A percentile compares a stretch with the other conserved stretches of the same genome.
Evolutionary conservation across 92 coral and sea anemone genomes (phyloP).

Genomic region (Parazoanthus darwini): DNA sequence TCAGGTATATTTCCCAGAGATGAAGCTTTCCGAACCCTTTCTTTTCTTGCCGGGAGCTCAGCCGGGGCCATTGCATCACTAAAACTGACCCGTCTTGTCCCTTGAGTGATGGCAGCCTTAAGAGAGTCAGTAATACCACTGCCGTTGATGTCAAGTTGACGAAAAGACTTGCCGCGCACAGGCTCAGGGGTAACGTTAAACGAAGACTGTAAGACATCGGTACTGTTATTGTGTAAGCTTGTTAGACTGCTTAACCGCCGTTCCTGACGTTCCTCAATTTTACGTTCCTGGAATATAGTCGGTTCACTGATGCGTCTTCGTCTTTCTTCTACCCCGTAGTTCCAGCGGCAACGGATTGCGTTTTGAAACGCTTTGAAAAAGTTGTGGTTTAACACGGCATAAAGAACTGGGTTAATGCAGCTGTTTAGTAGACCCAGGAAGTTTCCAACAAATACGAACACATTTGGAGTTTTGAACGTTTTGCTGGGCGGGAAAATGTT

Average conservation of each 20-base stretch:
- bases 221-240: neutral
- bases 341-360: slow-evolving; percentile 73
- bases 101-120: neutral
- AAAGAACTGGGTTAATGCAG: slow-evolving; percentile 71
- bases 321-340: slow-evolving; percentile 71
- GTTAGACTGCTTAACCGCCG: neutral
- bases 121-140: neutral
- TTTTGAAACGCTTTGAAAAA: slow-evolving; percentile 71
- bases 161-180: neutral
- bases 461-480: slow-evolving; percentile 53
- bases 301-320: slow-evolving; percentile 49
- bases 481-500: slow-evolving; percentile 70
- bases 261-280: neutral
- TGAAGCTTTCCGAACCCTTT: neutral
- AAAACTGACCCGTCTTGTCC: neutral
- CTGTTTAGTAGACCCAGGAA: slow-evolving; percentile 77
- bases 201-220: neutral
- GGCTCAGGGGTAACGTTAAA: neutral
- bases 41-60: neutral
- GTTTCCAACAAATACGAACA: slow-evolving; percentile 76
- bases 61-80: neutral
- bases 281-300: neutral
- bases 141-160: neutral
- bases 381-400: slow-evolving; percentile 73
- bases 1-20: neutral